Evolutionary conservation across 2,113 vertebrate genomes (phyloP).

Genomic region (Scartelaos histophorus): DNA sequence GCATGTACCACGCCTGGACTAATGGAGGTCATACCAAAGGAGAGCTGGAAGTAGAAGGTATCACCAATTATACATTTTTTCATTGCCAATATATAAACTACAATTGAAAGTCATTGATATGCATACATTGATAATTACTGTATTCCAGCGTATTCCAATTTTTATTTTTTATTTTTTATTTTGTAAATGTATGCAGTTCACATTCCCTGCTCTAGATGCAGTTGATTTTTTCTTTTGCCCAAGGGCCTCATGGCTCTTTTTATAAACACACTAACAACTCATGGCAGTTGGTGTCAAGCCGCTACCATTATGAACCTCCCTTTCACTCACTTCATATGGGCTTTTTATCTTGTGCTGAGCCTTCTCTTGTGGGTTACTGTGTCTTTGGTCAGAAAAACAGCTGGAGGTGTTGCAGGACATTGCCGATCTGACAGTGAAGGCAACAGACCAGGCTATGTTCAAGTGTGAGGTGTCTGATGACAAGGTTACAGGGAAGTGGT

Average conservation of each 20-base stretch:
- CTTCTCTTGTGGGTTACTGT: constrained; percentile 17
- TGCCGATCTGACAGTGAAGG: constrained; percentile 87
- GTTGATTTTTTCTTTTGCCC: constrained; percentile 25
- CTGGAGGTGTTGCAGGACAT: constrained; percentile 89
- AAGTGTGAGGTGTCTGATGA: constrained; percentile 93
- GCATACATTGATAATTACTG: background rate
- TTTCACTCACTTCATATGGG: background rate
- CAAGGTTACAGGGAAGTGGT: constrained; percentile 93
- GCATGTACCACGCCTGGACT: constrained; percentile 84
- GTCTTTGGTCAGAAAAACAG: constrained; percentile 79
- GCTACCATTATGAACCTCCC: constrained; percentile 26
- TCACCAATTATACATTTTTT: background rate
- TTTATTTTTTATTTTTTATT: background rate
- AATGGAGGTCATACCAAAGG: constrained; percentile 90
- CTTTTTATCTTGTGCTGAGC: constrained; percentile 15
- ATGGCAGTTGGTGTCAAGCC: constrained; percentile 30
- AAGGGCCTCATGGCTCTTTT: constrained; percentile 21
- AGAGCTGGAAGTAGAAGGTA: constrained; percentile 90
- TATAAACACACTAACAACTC: constrained; percentile 31
- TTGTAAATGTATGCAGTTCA: background rate
- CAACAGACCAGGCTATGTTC: constrained; percentile 86
- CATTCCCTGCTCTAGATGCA: constrained; percentile 3
- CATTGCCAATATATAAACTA: background rate
- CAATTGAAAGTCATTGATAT: background rate
- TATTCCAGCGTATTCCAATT: background rate